Percentiles rank a stretch among this genome's conserved stretches.
Conservation (phyloP, 2,888 invertebrate genomes). For the Archaeoteleia sp. region DNA sequence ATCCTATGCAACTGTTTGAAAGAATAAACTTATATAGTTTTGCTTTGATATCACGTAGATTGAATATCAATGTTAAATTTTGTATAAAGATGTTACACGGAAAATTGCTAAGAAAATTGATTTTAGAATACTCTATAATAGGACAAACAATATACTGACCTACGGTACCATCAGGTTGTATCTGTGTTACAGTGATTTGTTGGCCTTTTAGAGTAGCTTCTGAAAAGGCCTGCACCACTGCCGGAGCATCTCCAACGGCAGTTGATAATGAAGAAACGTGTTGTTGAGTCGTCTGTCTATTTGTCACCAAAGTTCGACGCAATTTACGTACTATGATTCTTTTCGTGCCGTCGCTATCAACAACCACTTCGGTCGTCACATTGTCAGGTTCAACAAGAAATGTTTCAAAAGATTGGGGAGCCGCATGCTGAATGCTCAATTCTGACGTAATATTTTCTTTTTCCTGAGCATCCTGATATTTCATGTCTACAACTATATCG, state of each 20-base stretch:
- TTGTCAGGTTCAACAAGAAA: conserved; percentile 88
- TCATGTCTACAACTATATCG: conserved; percentile 83
- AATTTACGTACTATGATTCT: conserved; percentile 86
- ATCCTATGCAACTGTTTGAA: no score
- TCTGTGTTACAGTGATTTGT: conserved; percentile 78
- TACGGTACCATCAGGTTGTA: conserved; percentile 79
- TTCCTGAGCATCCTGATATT: conserved; percentile 79
- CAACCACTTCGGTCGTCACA: conserved; percentile 86
- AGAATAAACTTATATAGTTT: no score
- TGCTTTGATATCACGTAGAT: no score
- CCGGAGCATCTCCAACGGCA: conserved; percentile 77
- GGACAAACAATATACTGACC: no score
- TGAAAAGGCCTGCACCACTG: conserved; percentile 80
- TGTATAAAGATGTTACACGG: no score
- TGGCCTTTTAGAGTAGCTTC: conserved; percentile 83
- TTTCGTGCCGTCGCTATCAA: conserved; percentile 87
- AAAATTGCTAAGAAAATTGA: not conserved
- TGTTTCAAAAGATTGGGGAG: conserved; percentile 87
- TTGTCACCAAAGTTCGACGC: conserved; percentile 80
- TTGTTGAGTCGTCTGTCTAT: conserved; percentile 80
- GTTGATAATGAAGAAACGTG: conserved; percentile 78
- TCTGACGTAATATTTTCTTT: conserved; percentile 79
- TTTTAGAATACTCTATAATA: conserved; percentile 11
- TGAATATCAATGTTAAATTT: no score
- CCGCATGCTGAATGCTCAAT: conserved; percentile 82